Base-by-base conservation (phyloP, 2,797 vertebrate species). In the Oceanodroma leucorhoa region DNA sequence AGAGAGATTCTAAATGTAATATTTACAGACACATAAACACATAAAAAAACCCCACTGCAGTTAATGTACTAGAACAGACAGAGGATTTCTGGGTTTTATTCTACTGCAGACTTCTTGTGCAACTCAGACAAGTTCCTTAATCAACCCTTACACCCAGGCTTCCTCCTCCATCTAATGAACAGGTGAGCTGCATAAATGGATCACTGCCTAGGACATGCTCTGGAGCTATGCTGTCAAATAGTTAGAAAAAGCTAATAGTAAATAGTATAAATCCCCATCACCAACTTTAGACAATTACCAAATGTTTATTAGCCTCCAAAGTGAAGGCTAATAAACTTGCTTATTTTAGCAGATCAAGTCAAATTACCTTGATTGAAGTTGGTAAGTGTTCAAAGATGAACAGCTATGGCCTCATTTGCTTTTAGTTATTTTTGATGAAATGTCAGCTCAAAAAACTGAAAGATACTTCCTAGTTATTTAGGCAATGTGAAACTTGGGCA, bases 341-440 rank as follows among this genome's bases (percentile, higher is more conserved):
- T 91, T 90, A 83, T 95, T 96, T 94, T 87, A 95, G 69, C 32
- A 78, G 78, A 92, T 83, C 85, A 90, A 93, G 92, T 87, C 87
- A 93, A 91, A 94, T 92, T 93, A 85, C 71, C 72, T 75, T 89
- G 65, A 95, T 2, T 95, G 81, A 93, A 92, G 89, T 58, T 66
- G 43, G 38, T 80, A 92, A 93, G 58, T 55, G 58, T 87, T 90
- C 13, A 22, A 75, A 89, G 83, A 94, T 32, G 50, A 94, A 92
- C 83, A 91, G 89, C 90, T 87, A 87, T 18, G 43, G 71, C 36
- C 83, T 89, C 83, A 58, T 77, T 78, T 60, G 72, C 88, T 94
- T 94, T 92, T 76, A 81, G 81, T 87, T 92, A 95, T 61, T 78
- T 90, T 71, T 91, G 90, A 90, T 89, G 83, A 94, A 94, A 90